Evolutionary conservation across 2,797 vertebrate species (phyloP), one percentile per base, ranked within the genome.

Genomic region (Salmo trutta): DNA sequence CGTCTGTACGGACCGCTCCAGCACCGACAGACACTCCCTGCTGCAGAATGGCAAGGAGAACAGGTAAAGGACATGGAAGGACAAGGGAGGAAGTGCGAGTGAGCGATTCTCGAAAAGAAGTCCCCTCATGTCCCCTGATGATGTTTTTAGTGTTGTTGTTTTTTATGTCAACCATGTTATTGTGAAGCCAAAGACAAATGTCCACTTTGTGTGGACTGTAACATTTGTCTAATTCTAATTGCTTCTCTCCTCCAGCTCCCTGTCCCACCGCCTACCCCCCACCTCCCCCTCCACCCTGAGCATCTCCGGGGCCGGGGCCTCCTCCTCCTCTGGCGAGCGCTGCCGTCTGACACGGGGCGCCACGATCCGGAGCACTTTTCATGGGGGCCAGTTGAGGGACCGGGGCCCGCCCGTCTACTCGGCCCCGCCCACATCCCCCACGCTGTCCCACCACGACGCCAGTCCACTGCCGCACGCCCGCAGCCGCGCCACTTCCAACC

Each of bases 1-100:
- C 0, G 97, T 97, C 56, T 98, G 97, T 90, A 97, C 96, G 0
- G 97, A 98, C 78, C 95, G 96, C 73, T 91, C 96, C 0, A 96
- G 95, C n/a, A 79, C 95, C 0, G 97, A 98, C 79, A 93, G 97
- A 74, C 96, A 96, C 3, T 95, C 96, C 6, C 91, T 98, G 36
- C 92, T 98, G 88, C 95, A 96, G 85, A 98, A 98, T 0, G 96
- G 97, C 88, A 98, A 98, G 87, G 97, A 98, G 87, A 97, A 96
- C 95, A 98, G 97, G 97, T 98, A 90, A 74, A 15, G 21, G 5
- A 2, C 15, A 8, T 3, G 29, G 41, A 47, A 14, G 21, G 59
- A 64, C 2, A 27, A 47, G 10, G 10, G 41, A 14, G 41, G 10
- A 12, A 54, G 2, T 64, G 3, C 3, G 33, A 15, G 36, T 1